Evolutionary conservation across 2,113 vertebrate species (phyloP).

Genomic region (Cephalopterus ornatus): DNA sequence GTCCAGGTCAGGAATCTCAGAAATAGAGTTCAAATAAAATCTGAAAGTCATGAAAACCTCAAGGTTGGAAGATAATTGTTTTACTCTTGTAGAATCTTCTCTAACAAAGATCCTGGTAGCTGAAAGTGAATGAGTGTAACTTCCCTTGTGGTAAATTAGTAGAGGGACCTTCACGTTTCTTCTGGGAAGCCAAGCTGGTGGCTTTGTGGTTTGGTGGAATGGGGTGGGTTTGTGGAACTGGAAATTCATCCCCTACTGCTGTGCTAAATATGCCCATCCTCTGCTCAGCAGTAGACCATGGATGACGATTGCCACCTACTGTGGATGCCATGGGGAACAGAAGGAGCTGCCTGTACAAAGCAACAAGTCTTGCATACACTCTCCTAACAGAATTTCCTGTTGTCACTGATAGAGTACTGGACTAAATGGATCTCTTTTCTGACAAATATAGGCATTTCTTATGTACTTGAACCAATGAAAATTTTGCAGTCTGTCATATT

Average conservation of each 20-base stretch:
- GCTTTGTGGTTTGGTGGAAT: background rate
- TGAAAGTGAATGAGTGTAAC: background rate
- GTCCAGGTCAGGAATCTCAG: background rate
- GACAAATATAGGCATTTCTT: background rate
- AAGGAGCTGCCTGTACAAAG: background rate
- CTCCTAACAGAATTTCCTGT: background rate
- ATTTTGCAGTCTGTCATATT: background rate
- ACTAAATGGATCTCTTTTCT: background rate
- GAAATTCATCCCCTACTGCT: background rate
- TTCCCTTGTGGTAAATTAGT: background rate
- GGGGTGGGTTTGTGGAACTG: background rate
- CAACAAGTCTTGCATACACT: background rate
- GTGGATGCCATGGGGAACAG: background rate
- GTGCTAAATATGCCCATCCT: background rate
- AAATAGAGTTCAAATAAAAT: background rate
- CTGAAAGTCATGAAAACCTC: background rate
- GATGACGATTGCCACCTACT: background rate
- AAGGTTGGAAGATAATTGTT: background rate
- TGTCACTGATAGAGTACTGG: background rate
- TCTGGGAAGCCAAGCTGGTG: background rate
- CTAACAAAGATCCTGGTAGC: background rate
- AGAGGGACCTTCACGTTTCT: background rate
- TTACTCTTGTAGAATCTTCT: background rate
- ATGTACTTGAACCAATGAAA: background rate
- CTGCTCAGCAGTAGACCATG: background rate